Conservation (phyloP, 1,140 invertebrate genomes). For the Holotrichia oblita region DNA sequence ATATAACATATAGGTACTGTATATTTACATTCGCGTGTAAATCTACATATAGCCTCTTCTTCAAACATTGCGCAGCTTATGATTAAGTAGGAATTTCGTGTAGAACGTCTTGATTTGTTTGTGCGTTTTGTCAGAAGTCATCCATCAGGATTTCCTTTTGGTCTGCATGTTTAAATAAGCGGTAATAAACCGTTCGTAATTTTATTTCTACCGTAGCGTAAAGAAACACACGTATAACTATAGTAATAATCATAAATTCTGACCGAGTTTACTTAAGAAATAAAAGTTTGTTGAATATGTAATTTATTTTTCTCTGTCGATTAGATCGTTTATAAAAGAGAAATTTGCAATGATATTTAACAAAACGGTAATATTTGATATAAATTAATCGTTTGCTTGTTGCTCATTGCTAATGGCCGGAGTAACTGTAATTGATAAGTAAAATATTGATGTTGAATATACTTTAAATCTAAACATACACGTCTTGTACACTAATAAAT, state of each 20-base stretch:
- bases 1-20: slow-evolving; percentile 4
- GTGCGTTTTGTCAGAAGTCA: neutral
- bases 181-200: neutral
- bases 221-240: slow-evolving; percentile 5
- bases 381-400: no score
- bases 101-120: slow-evolving; percentile 1
- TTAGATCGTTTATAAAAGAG: no score
- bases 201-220: neutral
- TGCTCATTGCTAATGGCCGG: no score
- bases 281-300: slow-evolving; percentile 3
- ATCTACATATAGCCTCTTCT: neutral
- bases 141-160: neutral
- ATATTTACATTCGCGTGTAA: neutral
- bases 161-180: neutral
- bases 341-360: no score
- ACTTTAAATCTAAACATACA: no score
- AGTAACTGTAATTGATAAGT: no score
- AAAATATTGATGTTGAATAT: no score
- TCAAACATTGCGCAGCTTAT: neutral
- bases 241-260: neutral
- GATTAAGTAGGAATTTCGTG: slow-evolving; percentile 7
- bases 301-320: no score
- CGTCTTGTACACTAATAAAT: no score
- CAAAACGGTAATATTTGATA: no score
- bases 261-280: neutral